Percentiles rank a stretch among this genome's conserved stretches.
Evolutionary conservation across 2,888 invertebrate genomes (phyloP).

Genomic region (Dromius quadrimaculatus): DNA sequence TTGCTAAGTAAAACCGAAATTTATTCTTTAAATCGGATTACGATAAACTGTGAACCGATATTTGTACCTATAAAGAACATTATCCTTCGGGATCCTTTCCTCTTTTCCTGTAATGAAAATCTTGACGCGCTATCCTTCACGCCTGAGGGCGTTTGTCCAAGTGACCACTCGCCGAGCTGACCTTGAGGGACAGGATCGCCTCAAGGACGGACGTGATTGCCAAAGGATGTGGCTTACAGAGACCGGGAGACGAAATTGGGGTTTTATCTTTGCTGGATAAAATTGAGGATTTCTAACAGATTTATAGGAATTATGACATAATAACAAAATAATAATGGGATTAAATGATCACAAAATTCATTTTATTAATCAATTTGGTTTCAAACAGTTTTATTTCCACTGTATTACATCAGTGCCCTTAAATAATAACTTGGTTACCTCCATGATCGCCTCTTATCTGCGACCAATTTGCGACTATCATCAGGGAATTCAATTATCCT

Average conservation of each 20-base stretch:
- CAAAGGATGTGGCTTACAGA: not conserved
- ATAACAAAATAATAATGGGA: not conserved
- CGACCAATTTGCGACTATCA: conserved; percentile 16
- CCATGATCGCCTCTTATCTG: not conserved
- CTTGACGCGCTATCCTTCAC: not conserved
- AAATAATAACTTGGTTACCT: conserved; percentile 13
- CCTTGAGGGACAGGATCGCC: conserved; percentile 5
- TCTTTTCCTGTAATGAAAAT: conserved; percentile 15
- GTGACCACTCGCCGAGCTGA: not conserved
- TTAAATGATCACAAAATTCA: not conserved
- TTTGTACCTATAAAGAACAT: not conserved
- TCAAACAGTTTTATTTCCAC: not conserved
- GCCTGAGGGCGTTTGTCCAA: conserved; percentile 11
- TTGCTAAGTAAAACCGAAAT: too few relatives aligned
- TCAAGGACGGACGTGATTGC: not conserved
- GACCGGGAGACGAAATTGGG: not conserved
- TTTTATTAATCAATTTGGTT: not conserved
- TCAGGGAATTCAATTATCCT: conserved; percentile 19
- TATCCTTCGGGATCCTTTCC: not conserved
- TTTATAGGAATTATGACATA: not conserved
- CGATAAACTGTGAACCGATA: not conserved
- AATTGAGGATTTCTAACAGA: not conserved
- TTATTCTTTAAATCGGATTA: not conserved
- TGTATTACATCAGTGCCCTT: not conserved
- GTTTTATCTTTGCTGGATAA: not conserved